Evolutionary conservation across 2,888 invertebrate genomes (phyloP), one percentile per base, ranked within the genome.

Genomic region (Caenorhabditis zanzibari): DNA sequence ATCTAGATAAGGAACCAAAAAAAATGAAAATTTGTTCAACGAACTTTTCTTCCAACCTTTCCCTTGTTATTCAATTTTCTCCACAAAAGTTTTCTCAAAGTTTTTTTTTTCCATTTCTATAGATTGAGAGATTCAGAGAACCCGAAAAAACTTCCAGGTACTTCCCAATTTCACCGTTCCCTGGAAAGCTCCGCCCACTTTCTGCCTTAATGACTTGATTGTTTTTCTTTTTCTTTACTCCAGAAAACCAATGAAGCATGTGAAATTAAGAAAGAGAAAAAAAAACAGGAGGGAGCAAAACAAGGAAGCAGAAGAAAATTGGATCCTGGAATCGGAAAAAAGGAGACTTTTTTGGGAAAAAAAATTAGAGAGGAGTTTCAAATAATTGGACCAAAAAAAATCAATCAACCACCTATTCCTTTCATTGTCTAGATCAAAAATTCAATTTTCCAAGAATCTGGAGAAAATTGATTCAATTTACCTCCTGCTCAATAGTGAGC

Each of bases 121-220:
- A 61, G 9, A 47, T 16, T n/a, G n/a, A n/a, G n/a, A n/a, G n/a
- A n/a, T 44, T 19, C 6, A 22, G 58, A 47, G 22, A 16, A n/a
- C 12, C 44, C 44, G 3, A 44, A n/a, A 32, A 26, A 58, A 26
- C 58, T 56, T 16, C 26, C 54, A 32, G 32, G 32, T 32, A 4
- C 4, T 28, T 32, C 19, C 19, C 35, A 28, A 26, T 59, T 59
- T 19, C 59, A 58, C 49, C 49, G 19, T 49, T 49, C 49, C 49
- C 19, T n/a, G 49, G 5, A 49, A 19, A 10, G n/a, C 6, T 49
- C 49, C 35, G 24, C 63, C 44, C 10, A 2, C 14, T 28, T 63
- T 56, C 41, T 38, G 38, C 22, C 16, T 44, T 68, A 66, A 74
- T 64, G 74, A 74, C 56, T 74, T 26, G 56, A 75, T 75, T 75